Evolutionary conservation across 2,797 vertebrate genomes (phyloP), one percentile per base, ranked within the genome.

Genomic region (Tapera naevia): DNA sequence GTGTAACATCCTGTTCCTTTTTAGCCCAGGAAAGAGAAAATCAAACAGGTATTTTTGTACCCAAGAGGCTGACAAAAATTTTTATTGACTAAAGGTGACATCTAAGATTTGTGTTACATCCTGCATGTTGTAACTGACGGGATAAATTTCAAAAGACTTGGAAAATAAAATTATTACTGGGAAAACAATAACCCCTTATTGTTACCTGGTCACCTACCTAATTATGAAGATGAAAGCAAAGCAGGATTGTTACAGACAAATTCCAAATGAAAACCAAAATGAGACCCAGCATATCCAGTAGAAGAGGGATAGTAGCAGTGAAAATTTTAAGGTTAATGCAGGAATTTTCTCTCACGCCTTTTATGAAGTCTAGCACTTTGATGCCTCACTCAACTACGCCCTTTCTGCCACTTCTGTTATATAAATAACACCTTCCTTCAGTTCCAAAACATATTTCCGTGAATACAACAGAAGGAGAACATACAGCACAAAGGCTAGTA

Each of bases 361-460:
- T 72, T 23, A 35, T 2, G 0, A 80, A 76, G 15, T 24, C 30
- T 17, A 64, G 18, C 7, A 60, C 78, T 91, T 67, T 51, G 56
- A 95, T 80, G 69, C 12, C 48, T 80, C 79, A 65, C 90, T 93
- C 58, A 57, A 73, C 67, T 53, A 35, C 7, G 50, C 22, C 72
- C 67, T 66, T 78, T 82, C 64, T 95, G 75, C 81, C 71, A 62
- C 45, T 71, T 12, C 27, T 61, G 17, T 51, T 50, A 87, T 67
- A 89, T 35, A 83, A 80, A 80, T 43, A 79, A 70, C 17, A 24
- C 78, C 85, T 83, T 64, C 71, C 65, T 94, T 80, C 61, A 30
- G 57, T 76, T 91, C 32, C 81, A 80, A 93, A 91, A 89, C 46
- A 30, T 18, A 84, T 74, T 91, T 87, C 64, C 72, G 69, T 39